phyloP scores from a whole-genome alignment of 2,113 vertebrate species.

The Ondatra zibethicus region DNA sequence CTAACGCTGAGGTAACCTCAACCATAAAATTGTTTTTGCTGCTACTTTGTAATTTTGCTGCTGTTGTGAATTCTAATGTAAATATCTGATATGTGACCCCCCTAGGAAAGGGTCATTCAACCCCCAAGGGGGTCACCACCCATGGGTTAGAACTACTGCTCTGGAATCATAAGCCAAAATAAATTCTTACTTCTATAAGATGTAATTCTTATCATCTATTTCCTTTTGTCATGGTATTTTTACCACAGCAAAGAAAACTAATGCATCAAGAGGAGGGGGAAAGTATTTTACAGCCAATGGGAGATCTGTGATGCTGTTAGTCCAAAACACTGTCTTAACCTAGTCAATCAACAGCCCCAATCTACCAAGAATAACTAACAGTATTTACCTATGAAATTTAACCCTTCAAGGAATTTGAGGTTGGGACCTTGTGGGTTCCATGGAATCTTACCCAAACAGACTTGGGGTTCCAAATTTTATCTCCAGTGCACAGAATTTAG shows the following conservation, averaged over 20 bases:
- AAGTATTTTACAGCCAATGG: background rate
- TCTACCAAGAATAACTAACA: background rate
- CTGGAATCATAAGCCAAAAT: background rate
- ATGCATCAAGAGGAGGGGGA: background rate
- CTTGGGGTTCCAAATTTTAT: background rate
- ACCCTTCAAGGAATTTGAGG: background rate
- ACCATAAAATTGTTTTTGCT: too few species aligned
- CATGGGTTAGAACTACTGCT: too few species aligned
- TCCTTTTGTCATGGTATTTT: background rate
- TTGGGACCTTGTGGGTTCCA: fast-evolving
- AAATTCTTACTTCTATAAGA: background rate
- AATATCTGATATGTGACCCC: too few species aligned
- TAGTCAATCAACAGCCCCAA: background rate
- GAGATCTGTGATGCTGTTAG: background rate
- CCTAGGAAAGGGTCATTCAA: too few species aligned
- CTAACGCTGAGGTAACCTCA: too few species aligned
- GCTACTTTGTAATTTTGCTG: too few species aligned
- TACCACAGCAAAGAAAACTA: background rate
- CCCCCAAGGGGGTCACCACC: too few species aligned
- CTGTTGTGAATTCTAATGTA: too few species aligned
- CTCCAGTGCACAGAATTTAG: background rate
- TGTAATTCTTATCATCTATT: background rate
- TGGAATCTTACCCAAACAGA: background rate
- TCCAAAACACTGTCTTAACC: background rate
- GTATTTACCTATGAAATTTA: background rate